Evolutionary conservation across 1,140 invertebrate genomes (phyloP), one percentile per base, ranked within the genome.

Genomic region (Solenopsis invicta): DNA sequence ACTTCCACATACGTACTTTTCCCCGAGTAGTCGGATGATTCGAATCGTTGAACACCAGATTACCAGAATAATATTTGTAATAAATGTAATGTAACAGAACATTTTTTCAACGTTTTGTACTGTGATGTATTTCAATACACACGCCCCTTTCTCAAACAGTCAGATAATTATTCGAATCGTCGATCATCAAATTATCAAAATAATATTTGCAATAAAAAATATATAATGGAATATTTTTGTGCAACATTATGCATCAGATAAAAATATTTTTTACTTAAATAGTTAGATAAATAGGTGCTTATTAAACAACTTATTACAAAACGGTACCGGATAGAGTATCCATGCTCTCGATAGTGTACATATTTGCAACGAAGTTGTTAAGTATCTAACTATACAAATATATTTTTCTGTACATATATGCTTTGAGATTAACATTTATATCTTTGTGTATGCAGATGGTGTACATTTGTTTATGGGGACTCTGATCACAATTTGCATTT

Each of bases 371-470:
- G 3, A 50, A 74, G 21, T 18, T 71, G 21, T 41, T 37, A 81
- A 29, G 13, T 29, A 16, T 45, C 59, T 82, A 48, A 59, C 12
- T 12, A 18, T 67, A 41, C 5, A 69, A 45, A 56, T 41, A 56
- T 41, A 41, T 29, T 37, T 71, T 21, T 10, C 24, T 56, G 50
- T 41, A 41, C 21, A 21, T 45, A 45, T 6, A 41, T 16, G n/a
- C n/a, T 74, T 54, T 34, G 9, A 74, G 4, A 45, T 77, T n/a
- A 9, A 64, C 3, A 50, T 45, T 77, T 48, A 48, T 5, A 59
- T 24, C 41, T 62, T 76, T 76, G 45, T 21, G 16, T 45, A 16
- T 45, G 41, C 37, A 61, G 21, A 18, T 76, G 34, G 52, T 77
- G 21, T 18, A 62, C 24, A 45, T 62, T 62, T n/a, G n/a, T n/a